Conservation (phyloP, 2,113 vertebrate genomes). For the Procavia capensis region DNA sequence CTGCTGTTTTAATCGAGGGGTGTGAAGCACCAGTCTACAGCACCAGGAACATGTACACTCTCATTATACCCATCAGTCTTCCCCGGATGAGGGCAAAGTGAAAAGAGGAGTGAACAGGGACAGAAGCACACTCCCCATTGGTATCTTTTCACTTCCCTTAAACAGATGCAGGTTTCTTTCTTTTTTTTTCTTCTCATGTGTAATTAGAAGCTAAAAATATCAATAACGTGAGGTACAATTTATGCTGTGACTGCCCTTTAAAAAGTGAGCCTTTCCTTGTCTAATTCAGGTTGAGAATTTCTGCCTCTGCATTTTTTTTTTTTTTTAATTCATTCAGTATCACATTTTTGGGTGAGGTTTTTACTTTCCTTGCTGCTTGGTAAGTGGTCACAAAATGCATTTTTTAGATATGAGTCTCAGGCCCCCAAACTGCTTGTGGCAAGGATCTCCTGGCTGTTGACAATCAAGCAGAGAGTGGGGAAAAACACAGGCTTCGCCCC, state of each 20-base stretch:
- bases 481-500: neutral
- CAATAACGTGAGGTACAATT: conserved; percentile 75
- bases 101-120: conserved; percentile 65
- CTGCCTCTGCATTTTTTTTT: conserved; percentile 29
- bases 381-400: conserved; percentile 65
- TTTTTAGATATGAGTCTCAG: conserved; percentile 49
- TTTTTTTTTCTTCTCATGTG: conserved; percentile 48
- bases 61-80: conserved; percentile 85
- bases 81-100: conserved; percentile 69
- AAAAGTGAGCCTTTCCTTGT: conserved; percentile 67
- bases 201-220: conserved; percentile 81
- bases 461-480: neutral
- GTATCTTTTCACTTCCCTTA: conserved; percentile 83
- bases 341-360: conserved; percentile 31
- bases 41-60: conserved; percentile 83
- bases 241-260: conserved; percentile 75
- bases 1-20: conserved; percentile 87
- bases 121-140: conserved; percentile 76
- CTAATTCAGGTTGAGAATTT: conserved; percentile 67
- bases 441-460: conserved; percentile 55
- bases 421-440: conserved; percentile 20
- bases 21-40: conserved; percentile 80
- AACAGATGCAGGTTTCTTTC: conserved; percentile 72
- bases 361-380: conserved; percentile 66
- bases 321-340: conserved; percentile 59